Evolutionary conservation across 2,113 vertebrate genomes (phyloP), one percentile per base, ranked within the genome.

Genomic region (Perca flavescens): DNA sequence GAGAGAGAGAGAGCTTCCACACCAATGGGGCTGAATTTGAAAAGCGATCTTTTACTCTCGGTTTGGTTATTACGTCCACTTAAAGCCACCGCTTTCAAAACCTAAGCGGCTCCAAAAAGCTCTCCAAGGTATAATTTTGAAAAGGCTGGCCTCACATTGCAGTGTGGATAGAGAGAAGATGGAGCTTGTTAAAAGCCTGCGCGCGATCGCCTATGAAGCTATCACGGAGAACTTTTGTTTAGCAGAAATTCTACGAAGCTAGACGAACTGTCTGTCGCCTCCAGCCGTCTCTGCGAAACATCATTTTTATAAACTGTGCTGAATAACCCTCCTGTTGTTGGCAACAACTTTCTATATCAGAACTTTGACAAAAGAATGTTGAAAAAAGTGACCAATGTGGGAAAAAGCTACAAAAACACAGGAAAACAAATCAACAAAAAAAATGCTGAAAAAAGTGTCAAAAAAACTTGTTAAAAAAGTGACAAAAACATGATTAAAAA

Each of bases 41-140:
- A 67, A 75, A 74, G 61, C 14, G 50, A 60, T 46, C 62, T 34
- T 77, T 56, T 60, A 73, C 34, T 19, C 22, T 57, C 17, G 8
- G 65, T 58, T 79, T 74, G 58, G 50, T 71, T 64, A 34, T 79
- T 61, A 28, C 47, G 19, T 67, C 58, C 69, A 61, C 68, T 85
- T 73, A 77, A 65, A 66, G 17, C 49, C 83, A 47, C 28, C 16
- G 19, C 36, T 66, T 50, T 77, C 31, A 22, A 57, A 82, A 31
- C 16, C 34, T 52, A 8, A 76, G 31, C 54, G 36, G 62, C 4
- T 40, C 0, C 10, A 21, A 64, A 60, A 69, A 69, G 43, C 60
- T 72, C 65, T 81, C 77, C 12, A 3, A 58, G 80, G 77, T 61
- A 34, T 65, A 10, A 62, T 86, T 74, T 60, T 11, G 34, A 63